Evolutionary conservation across 2,797 vertebrate species (phyloP).

Genomic region (Agapornis canus): DNA sequence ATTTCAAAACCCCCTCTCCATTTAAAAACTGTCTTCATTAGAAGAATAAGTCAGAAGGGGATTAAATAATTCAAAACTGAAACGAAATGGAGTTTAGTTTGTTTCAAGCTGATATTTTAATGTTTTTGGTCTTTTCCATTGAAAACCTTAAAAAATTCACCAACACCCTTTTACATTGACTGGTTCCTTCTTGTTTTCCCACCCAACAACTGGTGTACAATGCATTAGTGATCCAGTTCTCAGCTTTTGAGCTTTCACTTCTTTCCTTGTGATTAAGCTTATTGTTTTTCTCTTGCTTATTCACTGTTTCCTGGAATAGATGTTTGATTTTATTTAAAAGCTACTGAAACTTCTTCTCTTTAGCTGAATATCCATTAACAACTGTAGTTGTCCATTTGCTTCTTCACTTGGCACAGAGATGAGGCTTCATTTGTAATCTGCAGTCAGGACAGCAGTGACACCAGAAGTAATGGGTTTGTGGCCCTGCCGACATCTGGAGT

Average conservation of each 20-base stretch:
- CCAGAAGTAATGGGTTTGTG: neutral
- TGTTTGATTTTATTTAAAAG: neutral
- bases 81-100: neutral
- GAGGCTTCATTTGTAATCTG: neutral
- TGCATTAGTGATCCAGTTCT: neutral
- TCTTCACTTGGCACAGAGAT: neutral
- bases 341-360: neutral
- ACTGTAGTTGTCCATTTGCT: neutral
- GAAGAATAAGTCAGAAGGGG: neutral
- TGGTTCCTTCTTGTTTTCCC: neutral
- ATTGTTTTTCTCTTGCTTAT: neutral
- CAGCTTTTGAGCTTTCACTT: neutral
- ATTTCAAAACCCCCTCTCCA: neutral
- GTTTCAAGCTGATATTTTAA: neutral
- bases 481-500: neutral
- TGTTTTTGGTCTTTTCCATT: neutral
- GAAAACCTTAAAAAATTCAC: neutral
- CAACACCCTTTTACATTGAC: neutral
- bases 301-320: neutral
- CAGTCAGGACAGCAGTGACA: neutral
- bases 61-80: neutral
- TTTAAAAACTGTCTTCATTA: neutral
- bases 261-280: neutral
- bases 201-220: neutral
- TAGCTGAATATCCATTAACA: neutral